Evolutionary conservation across 2,797 vertebrate species (phyloP), one percentile per base, ranked within the genome.

Genomic region (Phataginus tricuspis): DNA sequence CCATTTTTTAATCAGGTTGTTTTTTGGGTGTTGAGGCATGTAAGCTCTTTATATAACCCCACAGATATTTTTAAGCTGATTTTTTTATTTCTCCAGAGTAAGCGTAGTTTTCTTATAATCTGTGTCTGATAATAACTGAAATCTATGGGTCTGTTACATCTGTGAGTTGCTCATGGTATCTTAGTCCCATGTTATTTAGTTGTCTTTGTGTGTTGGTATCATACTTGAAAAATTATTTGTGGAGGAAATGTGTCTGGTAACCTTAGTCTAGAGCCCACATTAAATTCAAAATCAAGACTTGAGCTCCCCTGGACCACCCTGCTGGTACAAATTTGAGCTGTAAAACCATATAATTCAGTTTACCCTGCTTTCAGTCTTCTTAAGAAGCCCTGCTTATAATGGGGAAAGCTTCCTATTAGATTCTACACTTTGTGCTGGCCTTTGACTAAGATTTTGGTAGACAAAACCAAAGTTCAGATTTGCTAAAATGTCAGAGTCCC

Each of bases 381-480:
- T 59, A 68, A 63, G 51, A 96, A 89, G 66, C 49, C 61, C 55
- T 55, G 14, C 5, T 84, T 37, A 34, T 39, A 59, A 66, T 49
- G 13, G 49, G 29, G 51, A 78, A n/a, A 18, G 11, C 3, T 63
- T 93, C 68, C 59, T 83, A 9, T 64, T 51, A 55, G 66, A 94
- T 9, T 18, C 49, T 16, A 82, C 23, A 80, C 79, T 90, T 63
- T 37, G 16, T 42, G 21, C 69, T 89, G n/a, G 39, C 29, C 29
- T 95, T 94, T 86, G 37, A 79, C 79, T 88, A 78, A 25, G 66
- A 79, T 87, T 89, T 72, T 34, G 59, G 51, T 61, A 91, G 75
- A 72, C 53, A 92, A 93, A 96, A 96, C 61, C 69, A 63, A 94
- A 87, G n/a, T 53, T 95, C 29, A 63, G 31, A 72, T 86, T 83